Conservation (phyloP, 2,797 vertebrate species). For the Pangasius djambal region DNA sequence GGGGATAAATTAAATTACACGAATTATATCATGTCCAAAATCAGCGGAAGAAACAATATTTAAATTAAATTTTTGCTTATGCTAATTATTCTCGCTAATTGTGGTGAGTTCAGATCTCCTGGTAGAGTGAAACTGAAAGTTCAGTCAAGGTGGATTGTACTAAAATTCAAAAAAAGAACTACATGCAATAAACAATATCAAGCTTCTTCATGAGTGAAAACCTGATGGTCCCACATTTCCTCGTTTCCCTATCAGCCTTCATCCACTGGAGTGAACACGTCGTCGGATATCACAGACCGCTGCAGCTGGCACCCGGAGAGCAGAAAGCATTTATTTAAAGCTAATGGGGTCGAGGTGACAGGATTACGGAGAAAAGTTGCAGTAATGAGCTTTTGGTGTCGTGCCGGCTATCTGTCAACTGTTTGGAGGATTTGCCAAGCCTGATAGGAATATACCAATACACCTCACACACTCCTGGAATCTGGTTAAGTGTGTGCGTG, state of each 20-base stretch:
- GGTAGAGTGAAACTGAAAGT: background rate
- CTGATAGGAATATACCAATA: slow-evolving; percentile 24
- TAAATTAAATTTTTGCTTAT: background rate
- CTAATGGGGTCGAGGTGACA: slow-evolving; percentile 48
- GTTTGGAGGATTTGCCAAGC: slow-evolving; percentile 43
- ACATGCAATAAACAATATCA: background rate
- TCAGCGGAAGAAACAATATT: background rate
- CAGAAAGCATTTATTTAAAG: slow-evolving; percentile 39
- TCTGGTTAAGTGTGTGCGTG: slow-evolving; percentile 7
- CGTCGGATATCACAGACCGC: background rate
- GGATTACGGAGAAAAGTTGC: slow-evolving; percentile 45
- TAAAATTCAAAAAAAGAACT: background rate
- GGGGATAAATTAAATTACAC: background rate
- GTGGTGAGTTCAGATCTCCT: background rate
- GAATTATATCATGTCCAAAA: background rate
- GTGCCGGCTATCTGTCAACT: slow-evolving; percentile 47
- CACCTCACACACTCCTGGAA: background rate
- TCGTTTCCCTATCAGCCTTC: background rate
- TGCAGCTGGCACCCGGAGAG: slow-evolving; percentile 1
- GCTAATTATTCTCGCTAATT: background rate
- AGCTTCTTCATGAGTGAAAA: background rate
- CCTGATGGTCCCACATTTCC: background rate
- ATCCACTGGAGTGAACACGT: background rate
- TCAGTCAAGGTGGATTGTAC: background rate
- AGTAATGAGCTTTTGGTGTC: slow-evolving; percentile 53